phyloP scores from a whole-genome alignment of 2,797 vertebrate species.

The Discoglossus pictus region DNA sequence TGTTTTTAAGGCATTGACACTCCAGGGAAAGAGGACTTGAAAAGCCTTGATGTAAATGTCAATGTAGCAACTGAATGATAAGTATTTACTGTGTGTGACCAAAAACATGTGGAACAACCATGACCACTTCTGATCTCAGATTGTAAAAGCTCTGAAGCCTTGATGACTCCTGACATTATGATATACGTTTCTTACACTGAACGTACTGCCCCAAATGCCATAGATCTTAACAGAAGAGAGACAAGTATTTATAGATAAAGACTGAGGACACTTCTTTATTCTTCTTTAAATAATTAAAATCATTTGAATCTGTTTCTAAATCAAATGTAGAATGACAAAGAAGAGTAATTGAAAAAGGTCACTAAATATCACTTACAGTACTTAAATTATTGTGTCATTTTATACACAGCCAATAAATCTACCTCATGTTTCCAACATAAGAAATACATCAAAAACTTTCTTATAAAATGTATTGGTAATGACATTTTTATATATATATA shows the following conservation, averaged over 20 bases:
- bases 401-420: conserved; percentile 7
- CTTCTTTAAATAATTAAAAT: conserved; percentile 78
- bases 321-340: conserved; percentile 71
- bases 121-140: conserved; percentile 59
- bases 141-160: conserved; percentile 56
- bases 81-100: conserved; percentile 58
- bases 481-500: too few relatives aligned
- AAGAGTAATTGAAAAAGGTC: conserved; percentile 59
- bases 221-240: conserved; percentile 65
- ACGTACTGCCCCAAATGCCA: conserved; percentile 58
- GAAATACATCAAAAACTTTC: too few relatives aligned
- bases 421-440: too few relatives aligned
- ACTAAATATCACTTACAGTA: conserved; percentile 63
- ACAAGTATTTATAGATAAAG: conserved; percentile 73
- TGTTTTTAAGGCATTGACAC: too few relatives aligned
- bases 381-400: conserved; percentile 22
- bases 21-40: not conserved
- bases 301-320: conserved; percentile 74
- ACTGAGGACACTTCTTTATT: conserved; percentile 68
- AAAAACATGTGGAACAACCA: conserved; percentile 58
- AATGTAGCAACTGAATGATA: conserved; percentile 39
- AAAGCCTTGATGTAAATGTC: conserved; percentile 41
- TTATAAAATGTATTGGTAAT: too few relatives aligned
- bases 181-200: conserved; percentile 61
- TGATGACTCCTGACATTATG: conserved; percentile 62